Conservation (phyloP, 2,797 vertebrate genomes). For the Brachyrhaphis roseni region DNA sequence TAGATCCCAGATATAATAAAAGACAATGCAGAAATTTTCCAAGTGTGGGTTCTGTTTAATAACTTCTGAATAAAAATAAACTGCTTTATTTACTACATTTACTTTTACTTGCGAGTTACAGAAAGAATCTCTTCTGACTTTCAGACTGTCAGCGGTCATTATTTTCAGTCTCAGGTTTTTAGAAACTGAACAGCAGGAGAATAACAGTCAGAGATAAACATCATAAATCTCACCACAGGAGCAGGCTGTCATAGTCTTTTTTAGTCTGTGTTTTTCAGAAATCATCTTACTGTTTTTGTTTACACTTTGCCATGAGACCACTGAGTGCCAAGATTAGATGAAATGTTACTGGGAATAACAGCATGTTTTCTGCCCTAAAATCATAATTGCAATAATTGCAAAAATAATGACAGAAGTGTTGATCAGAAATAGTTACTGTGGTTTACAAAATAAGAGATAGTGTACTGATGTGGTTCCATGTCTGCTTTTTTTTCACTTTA, state of each 20-base stretch:
- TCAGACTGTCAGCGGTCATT: constrained; percentile 15
- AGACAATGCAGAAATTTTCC: not conserved
- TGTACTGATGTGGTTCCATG: not conserved
- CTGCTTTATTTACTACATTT: constrained; percentile 1
- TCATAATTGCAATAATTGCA: constrained; percentile 32
- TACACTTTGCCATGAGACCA: constrained; percentile 19
- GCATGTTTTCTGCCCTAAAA: constrained; percentile 20
- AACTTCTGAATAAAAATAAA: not conserved
- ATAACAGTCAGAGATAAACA: constrained; percentile 24
- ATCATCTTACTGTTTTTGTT: constrained; percentile 22
- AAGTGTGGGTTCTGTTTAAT: too few species aligned
- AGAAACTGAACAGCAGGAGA: constrained; percentile 40
- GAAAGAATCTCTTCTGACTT: constrained; percentile 17
- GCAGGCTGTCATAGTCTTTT: constrained; percentile 1
- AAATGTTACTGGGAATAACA: constrained; percentile 26
- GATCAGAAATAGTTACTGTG: constrained; percentile 33
- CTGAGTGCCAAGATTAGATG: constrained; percentile 22
- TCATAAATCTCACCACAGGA: constrained; percentile 37
- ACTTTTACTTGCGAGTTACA: constrained; percentile 30
- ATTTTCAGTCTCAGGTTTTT: constrained; percentile 25
- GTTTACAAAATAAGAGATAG: constrained; percentile 29
- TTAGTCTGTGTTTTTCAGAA: constrained; percentile 9
- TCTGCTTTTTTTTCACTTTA: constrained; percentile 7
- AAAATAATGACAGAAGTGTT: constrained; percentile 19
- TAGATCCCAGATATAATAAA: not conserved